Evolutionary conservation across 2,888 invertebrate genomes (phyloP), one percentile per base, ranked within the genome.

Genomic region (Macrosiphum euphorbiae): DNA sequence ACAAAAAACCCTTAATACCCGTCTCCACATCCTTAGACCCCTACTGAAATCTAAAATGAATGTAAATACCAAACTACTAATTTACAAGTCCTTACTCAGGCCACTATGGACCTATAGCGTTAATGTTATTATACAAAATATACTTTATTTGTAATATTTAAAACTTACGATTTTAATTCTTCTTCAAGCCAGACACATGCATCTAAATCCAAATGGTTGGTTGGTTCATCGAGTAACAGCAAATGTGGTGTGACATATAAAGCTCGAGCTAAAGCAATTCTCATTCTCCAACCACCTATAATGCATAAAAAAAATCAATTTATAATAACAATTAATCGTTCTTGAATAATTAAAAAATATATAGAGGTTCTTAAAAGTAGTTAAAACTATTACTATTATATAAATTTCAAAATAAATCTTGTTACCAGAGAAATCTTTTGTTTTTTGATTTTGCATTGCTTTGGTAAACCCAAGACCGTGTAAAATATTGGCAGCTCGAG

Each of bases 121-220:
- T n/a, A n/a, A n/a, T n/a, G n/a, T n/a, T n/a, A n/a, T n/a, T n/a
- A n/a, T n/a, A n/a, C n/a, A n/a, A n/a, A n/a, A n/a, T n/a, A n/a
- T 67, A n/a, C n/a, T 35, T 35, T 16, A n/a, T 67, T n/a, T 78
- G 10, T 35, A 78, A 7, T 35, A 78, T 78, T 35, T 78, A 85
- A 91, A 47, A 96, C 96, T 96, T 95, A 98, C 97, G 97, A 97
- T 96, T 98, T 99, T 87, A 99, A 97, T 96, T 99, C 99, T 96
- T 99, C 98, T 96, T 99, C 99, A 94, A 99, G 97, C 99, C 99
- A 99, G 88, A 99, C 99, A 96, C 99, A 99, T 94, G 99, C 99
- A 96, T 99, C 99, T 95, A 99, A 97, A 97, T 99, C 99, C 95
- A 99, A 97, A 96, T 99, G 99, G 96, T 99, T 99, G 0, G 99